phyloP scores from a whole-genome alignment of 1,140 invertebrate species.

The Sarcophaga bullata region DNA sequence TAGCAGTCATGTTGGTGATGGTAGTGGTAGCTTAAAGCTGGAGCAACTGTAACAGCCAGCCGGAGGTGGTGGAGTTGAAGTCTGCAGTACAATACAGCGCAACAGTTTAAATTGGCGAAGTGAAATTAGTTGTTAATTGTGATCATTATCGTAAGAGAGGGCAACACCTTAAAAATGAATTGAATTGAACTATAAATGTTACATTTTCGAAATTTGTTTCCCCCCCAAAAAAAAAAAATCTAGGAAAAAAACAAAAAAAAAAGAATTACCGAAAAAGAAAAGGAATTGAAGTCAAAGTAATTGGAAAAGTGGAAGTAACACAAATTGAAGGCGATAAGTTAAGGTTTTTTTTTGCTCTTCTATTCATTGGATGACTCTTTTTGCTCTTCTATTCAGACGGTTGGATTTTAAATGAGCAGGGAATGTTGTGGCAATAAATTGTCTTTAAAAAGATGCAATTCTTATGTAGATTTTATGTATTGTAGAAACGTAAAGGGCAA shows the following conservation, averaged over 20 bases:
- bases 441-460: no score
- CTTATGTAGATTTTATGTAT: no score
- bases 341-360: no score
- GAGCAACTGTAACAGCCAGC: not conserved
- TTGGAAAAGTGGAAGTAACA: not conserved
- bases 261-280: no score
- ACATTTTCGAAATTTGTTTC: slow-evolving; percentile 10
- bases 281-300: no score
- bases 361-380: no score
- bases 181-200: slow-evolving; percentile 15
- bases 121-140: slow-evolving; percentile 19
- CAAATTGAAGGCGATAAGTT: not conserved
- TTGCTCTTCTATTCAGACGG: no score
- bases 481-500: no score
- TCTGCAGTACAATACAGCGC: not conserved
- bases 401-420: no score
- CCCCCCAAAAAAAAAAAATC: not conserved
- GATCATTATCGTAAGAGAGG: slow-evolving; percentile 10
- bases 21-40: not conserved
- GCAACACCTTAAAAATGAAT: slow-evolving; percentile 26
- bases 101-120: not conserved
- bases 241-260: not conserved
- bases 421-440: no score
- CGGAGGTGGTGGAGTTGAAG: not conserved
- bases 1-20: not conserved